phyloP scores from a whole-genome alignment of 2,888 invertebrate species.

The Acanthacorydalis orientalis region DNA sequence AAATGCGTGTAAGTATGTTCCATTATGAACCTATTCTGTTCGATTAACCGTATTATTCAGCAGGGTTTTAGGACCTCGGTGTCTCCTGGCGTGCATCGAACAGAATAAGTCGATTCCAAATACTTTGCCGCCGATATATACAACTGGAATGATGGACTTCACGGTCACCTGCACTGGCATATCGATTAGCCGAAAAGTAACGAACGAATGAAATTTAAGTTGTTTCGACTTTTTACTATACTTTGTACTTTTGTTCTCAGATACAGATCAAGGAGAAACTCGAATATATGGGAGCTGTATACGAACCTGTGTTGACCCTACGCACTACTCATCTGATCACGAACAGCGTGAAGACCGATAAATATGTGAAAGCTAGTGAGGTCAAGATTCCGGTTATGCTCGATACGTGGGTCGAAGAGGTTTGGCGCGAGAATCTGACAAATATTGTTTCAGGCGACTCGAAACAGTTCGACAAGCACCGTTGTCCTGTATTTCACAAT shows the following conservation, averaged over 20 bases:
- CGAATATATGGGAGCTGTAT: slow-evolving; percentile 63
- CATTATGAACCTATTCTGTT: neutral
- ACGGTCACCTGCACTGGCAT: slow-evolving; percentile 49
- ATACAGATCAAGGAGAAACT: slow-evolving; percentile 42
- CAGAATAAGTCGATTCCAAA: slow-evolving; percentile 58
- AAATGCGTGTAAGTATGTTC: slow-evolving; percentile 49
- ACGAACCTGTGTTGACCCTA: slow-evolving; percentile 40
- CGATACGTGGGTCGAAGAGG: slow-evolving; percentile 59
- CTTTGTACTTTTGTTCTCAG: slow-evolving; percentile 21
- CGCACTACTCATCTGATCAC: slow-evolving; percentile 70
- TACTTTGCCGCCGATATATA: slow-evolving; percentile 58
- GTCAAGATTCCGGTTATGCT: slow-evolving; percentile 56
- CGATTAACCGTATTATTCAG: slow-evolving; percentile 15
- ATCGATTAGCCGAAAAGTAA: slow-evolving; percentile 29
- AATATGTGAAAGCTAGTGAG: slow-evolving; percentile 59
- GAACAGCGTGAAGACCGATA: slow-evolving; percentile 55
- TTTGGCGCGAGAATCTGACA: slow-evolving; percentile 57
- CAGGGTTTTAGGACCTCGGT: slow-evolving; percentile 71
- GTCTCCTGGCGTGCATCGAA: slow-evolving; percentile 55
- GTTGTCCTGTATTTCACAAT: slow-evolving; percentile 60
- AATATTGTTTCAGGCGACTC: slow-evolving; percentile 45
- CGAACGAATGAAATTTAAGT: slow-evolving; percentile 8
- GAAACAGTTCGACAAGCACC: slow-evolving; percentile 38
- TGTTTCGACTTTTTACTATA: slow-evolving; percentile 11
- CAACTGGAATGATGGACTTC: slow-evolving; percentile 61